Conservation (phyloP, 1,140 invertebrate species). For the Euura lappo region DNA sequence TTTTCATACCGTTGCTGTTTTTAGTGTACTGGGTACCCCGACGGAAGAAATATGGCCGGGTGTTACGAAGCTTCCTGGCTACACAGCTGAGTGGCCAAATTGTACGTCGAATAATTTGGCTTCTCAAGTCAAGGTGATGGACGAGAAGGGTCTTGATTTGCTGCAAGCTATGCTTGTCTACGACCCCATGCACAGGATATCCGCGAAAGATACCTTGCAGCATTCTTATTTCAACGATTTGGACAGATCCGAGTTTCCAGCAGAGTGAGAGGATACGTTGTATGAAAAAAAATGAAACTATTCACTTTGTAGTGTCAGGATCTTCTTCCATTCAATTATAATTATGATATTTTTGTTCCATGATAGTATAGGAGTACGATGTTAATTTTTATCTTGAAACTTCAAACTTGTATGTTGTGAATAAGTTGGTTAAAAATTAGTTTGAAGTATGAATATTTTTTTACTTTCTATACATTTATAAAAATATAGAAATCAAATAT, state of each 20-base stretch:
- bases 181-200: slow-evolving; percentile 77
- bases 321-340: background rate
- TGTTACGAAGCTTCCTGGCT: slow-evolving; percentile 85
- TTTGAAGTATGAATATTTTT: background rate
- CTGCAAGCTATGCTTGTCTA: slow-evolving; percentile 81
- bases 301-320: background rate
- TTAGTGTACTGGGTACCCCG: slow-evolving; percentile 77
- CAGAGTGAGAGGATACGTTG: slow-evolving; percentile 8
- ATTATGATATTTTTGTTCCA: background rate
- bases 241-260: slow-evolving; percentile 65
- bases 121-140: slow-evolving; percentile 68
- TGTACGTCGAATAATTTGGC: slow-evolving; percentile 79
- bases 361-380: background rate
- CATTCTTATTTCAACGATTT: slow-evolving; percentile 81
- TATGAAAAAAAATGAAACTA: background rate
- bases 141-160: slow-evolving; percentile 72
- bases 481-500: too few species aligned
- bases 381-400: background rate
- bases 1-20: slow-evolving; percentile 5
- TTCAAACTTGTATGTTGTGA: background rate
- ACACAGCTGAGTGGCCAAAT: slow-evolving; percentile 87
- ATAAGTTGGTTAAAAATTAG: too few species aligned
- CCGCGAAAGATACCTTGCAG: slow-evolving; percentile 71
- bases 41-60: slow-evolving; percentile 92
- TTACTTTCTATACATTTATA: background rate